Conservation (phyloP, 2,113 vertebrate species). For the Falcunculus frontatus region DNA sequence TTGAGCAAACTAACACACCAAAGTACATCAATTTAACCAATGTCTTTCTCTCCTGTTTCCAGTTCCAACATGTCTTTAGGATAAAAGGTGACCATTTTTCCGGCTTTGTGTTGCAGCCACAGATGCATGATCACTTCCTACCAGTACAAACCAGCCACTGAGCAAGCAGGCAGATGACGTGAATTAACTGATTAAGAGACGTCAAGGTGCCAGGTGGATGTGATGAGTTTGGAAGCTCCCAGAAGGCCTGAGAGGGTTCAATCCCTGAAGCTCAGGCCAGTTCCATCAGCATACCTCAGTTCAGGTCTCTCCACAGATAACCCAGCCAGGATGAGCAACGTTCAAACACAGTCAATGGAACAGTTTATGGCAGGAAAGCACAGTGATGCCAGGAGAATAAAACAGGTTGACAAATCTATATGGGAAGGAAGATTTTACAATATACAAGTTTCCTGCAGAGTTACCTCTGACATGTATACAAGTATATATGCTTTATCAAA, state of each 20-base stretch:
- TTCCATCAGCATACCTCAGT: background rate
- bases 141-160: background rate
- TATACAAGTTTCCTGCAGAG: background rate
- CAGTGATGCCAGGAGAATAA: background rate
- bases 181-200: background rate
- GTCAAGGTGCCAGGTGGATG: background rate
- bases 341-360: background rate
- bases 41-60: background rate
- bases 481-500: background rate
- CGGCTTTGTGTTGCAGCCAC: background rate
- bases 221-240: background rate
- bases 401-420: background rate
- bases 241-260: background rate
- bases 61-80: background rate
- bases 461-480: background rate
- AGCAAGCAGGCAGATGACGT: background rate
- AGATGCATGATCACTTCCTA: no score
- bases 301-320: background rate
- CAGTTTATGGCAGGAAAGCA: background rate
- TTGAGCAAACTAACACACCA: background rate
- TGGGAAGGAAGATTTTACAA: background rate
- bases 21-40: background rate
- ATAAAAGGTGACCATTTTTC: background rate
- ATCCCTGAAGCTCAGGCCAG: background rate
- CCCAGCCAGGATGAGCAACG: background rate